Conservation (phyloP, 2,113 vertebrate species). For the Rhineura floridana region DNA sequence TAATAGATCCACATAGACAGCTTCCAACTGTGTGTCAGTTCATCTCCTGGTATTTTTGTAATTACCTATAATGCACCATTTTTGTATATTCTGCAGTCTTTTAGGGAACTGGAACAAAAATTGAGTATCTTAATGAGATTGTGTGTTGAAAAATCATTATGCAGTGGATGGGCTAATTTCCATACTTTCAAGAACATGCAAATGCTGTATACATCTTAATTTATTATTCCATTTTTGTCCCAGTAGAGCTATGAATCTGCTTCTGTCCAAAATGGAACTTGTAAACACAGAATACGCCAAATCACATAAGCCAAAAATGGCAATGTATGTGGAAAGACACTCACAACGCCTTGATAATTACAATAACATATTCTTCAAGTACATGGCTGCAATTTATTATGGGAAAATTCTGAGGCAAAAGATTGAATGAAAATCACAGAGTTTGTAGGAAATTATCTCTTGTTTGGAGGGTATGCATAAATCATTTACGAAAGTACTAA, state of each 20-base stretch:
- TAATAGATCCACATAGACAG: background rate
- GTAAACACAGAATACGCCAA: background rate
- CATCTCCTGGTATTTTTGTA: background rate
- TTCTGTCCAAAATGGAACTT: background rate
- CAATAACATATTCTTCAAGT: background rate
- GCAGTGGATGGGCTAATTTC: background rate
- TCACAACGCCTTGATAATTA: rapidly evolving
- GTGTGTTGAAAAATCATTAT: background rate
- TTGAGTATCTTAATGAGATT: background rate
- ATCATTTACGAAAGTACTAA: background rate
- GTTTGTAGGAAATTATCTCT: background rate
- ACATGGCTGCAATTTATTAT: background rate
- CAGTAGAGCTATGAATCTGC: background rate
- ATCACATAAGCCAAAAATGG: background rate
- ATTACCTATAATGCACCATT: background rate
- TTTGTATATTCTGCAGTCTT: background rate
- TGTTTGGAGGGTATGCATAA: constrained; percentile 8
- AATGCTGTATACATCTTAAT: background rate
- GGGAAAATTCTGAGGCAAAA: background rate
- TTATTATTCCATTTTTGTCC: background rate
- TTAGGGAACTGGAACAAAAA: background rate
- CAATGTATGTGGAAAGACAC: background rate
- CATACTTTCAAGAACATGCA: background rate
- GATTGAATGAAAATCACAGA: background rate
- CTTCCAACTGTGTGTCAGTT: background rate